phyloP scores from a whole-genome alignment of 2,797 vertebrate genomes.

The Phoeniculus purpureus region DNA sequence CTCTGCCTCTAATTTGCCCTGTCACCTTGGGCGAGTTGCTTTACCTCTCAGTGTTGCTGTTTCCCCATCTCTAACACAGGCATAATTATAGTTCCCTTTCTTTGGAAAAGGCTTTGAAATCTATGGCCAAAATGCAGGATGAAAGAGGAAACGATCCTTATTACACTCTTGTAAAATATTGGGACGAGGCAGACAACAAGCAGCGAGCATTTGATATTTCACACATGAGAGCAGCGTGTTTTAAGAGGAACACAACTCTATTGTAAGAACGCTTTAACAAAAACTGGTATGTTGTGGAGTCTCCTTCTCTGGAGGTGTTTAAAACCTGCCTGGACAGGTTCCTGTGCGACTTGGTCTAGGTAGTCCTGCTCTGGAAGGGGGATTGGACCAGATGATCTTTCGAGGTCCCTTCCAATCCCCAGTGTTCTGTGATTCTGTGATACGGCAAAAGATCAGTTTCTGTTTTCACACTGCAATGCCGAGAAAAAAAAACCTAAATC shows the following conservation, averaged over 20 bases:
- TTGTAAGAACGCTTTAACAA: background rate
- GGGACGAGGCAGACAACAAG: constrained; percentile 13
- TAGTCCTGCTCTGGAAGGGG: too few relatives aligned
- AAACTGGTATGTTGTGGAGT: background rate
- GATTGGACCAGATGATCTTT: too few relatives aligned
- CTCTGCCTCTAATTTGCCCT: constrained; percentile 47
- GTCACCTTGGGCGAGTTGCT: constrained; percentile 48
- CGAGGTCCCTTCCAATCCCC: too few relatives aligned
- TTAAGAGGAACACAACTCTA: background rate
- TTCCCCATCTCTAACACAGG: constrained; percentile 14
- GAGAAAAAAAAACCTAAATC: constrained; percentile 27
- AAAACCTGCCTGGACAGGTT: too few relatives aligned
- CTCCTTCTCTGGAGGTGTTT: background rate
- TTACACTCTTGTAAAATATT: constrained; percentile 21
- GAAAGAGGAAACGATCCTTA: constrained; percentile 32
- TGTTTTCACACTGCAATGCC: background rate
- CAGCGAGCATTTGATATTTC: background rate
- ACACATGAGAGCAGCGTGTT: background rate
- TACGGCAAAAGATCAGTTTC: constrained; percentile 8
- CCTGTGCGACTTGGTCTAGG: too few relatives aligned
- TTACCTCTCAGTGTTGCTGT: background rate
- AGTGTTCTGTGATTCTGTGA: too few relatives aligned
- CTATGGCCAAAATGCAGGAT: background rate
- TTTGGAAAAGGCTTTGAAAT: constrained; percentile 51
- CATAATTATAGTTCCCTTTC: constrained; percentile 49